Conservation (phyloP, 1,140 invertebrate species). For the Trypoxylus dichotomus region DNA sequence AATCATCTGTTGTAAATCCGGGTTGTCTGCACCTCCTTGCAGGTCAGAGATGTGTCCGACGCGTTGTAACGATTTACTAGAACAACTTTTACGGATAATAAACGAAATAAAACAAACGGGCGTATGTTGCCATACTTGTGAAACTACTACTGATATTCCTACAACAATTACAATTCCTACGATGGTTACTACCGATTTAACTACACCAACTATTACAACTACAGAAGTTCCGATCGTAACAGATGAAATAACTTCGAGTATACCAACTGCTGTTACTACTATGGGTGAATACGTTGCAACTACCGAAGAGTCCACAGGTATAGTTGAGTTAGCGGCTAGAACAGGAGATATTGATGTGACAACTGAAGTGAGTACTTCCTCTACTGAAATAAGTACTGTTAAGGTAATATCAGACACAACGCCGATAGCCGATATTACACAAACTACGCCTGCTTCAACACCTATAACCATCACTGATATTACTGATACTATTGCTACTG, state of each 20-base stretch:
- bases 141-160: neutral
- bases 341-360: too few species aligned
- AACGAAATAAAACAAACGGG: constrained; percentile 1
- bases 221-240: neutral
- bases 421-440: neutral
- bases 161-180: neutral
- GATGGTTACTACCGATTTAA: neutral
- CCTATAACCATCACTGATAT: too few species aligned
- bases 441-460: too few species aligned
- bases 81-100: neutral
- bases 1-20: neutral
- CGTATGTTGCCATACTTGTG: neutral
- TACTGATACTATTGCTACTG: too few species aligned
- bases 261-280: too few species aligned
- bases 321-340: too few species aligned
- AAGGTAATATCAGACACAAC: neutral
- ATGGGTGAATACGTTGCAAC: too few species aligned
- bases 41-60: neutral
- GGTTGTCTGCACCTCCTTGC: neutral
- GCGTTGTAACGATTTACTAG: neutral
- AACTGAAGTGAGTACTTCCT: too few species aligned
- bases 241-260: too few species aligned
- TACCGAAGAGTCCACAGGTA: too few species aligned
- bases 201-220: neutral
- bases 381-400: neutral